Base-by-base conservation (phyloP, 2,888 invertebrate species). In the Ophion obscuratus region DNA sequence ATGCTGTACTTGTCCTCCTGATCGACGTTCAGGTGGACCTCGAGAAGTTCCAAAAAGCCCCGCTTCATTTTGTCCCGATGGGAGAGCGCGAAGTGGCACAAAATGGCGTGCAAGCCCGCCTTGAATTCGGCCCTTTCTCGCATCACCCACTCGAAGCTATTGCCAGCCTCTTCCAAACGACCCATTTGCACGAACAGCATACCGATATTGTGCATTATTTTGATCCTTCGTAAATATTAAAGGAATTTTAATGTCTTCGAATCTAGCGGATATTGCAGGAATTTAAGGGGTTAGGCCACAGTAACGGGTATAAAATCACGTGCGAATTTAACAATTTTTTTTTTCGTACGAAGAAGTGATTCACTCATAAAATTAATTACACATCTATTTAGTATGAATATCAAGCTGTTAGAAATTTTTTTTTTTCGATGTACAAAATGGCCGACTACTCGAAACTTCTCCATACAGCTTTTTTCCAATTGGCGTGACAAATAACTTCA, bases 191-290 rank as follows among this genome's bases (percentile, higher is more conserved):
- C 98, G 92, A 99, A 97, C 36, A 99, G 96, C 87, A 99, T 96
- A 0, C 98, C 98, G 92, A 99, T 99, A 93, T 99, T 99, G 94
- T 99, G 99, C 96, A 99, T 99, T 88, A 99, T 98, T 95, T 98
- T 99, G 91, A 98, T 97, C 93, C 98, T 98, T 91, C 31, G 93
- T 14, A 36, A 20, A 57, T 14, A 31, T 31, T 1, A 14, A 20
- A n/a, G 17, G 5, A 40, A 61, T 20, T n/a, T 61, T 24, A 27
- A 17, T 5, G 11, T 68, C 44, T 11, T n/a, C 24, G 11, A 31
- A 31, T 31, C 31, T 31, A 31, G 31, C 31, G 2, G 31, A 31
- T 31, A 4, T 31, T 31, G 31, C 31, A 31, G 31, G 31, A 31
- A 4, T 31, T 31, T 31, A 31, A 4, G 31, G 24, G 24, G 24